phyloP scores from a whole-genome alignment of 2,888 invertebrate genomes.

The Kryphioiulus occultus region DNA sequence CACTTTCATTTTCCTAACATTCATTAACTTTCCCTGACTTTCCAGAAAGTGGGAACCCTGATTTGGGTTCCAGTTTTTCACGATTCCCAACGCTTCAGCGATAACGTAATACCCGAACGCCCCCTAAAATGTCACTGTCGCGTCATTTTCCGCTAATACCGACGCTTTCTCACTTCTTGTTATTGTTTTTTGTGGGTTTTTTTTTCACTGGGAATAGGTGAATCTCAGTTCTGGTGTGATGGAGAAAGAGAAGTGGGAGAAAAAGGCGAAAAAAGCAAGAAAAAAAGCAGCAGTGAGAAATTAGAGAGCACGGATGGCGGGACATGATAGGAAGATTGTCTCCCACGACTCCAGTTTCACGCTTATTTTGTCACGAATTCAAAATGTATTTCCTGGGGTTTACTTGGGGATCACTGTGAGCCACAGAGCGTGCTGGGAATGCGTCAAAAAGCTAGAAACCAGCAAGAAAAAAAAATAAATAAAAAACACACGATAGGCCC shows the following conservation, averaged over 20 bases:
- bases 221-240: not conserved
- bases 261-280: not conserved
- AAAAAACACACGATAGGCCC: too few relatives aligned
- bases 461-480: not conserved
- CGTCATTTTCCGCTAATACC: too few relatives aligned
- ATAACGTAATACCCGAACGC: too few relatives aligned
- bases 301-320: not conserved
- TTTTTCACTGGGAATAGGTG: not conserved
- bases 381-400: slow-evolving; percentile 29
- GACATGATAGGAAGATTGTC: not conserved
- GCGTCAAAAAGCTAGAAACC: not conserved
- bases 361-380: slow-evolving; percentile 28
- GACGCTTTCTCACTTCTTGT: not conserved
- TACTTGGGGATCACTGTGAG: not conserved
- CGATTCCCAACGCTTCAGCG: too few relatives aligned
- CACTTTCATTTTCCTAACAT: too few relatives aligned
- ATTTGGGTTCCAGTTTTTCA: too few relatives aligned
- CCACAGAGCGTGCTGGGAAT: not conserved
- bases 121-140: too few relatives aligned
- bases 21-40: too few relatives aligned
- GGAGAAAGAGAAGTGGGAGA: not conserved
- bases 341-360: not conserved
- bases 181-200: not conserved
- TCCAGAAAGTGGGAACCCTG: too few relatives aligned
- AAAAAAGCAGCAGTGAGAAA: not conserved